phyloP scores from a whole-genome alignment of 1,140 invertebrate species.

The Dreissena rostriformis region DNA sequence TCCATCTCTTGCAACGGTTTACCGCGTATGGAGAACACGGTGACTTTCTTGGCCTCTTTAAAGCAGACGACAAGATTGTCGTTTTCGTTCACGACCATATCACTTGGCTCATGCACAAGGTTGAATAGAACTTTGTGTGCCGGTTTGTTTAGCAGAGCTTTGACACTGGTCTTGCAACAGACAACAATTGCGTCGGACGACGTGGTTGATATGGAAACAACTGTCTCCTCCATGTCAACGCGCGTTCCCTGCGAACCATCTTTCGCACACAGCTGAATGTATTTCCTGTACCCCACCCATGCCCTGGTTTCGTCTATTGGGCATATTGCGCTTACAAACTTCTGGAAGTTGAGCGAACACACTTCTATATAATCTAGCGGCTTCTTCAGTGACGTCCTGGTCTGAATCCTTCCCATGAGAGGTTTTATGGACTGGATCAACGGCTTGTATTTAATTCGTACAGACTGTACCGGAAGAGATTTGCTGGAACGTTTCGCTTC shows the following conservation, averaged over 20 bases:
- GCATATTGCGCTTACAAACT: constrained; percentile 25
- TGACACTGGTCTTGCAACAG: constrained; percentile 33
- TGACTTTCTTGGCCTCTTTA: constrained; percentile 37
- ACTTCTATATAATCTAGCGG: constrained; percentile 26
- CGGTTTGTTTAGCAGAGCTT: constrained; percentile 20
- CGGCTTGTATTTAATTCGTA: constrained; percentile 35
- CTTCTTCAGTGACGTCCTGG: constrained; percentile 18
- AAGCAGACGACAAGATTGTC: constrained; percentile 35
- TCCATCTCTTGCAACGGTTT: constrained; percentile 40
- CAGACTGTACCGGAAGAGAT: constrained; percentile 9
- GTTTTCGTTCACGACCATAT: constrained; percentile 26
- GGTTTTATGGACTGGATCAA: constrained; percentile 8
- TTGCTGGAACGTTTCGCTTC: constrained; percentile 34
- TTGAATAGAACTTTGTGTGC: constrained; percentile 26
- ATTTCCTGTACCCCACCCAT: constrained; percentile 44
- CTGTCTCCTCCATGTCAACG: constrained; percentile 24
- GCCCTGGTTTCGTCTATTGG: constrained; percentile 36
- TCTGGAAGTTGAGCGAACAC: constrained; percentile 9
- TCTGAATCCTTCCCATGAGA: constrained; percentile 19
- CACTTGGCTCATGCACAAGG: constrained; percentile 45
- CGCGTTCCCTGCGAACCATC: constrained; percentile 27
- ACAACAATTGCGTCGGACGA: constrained; percentile 21
- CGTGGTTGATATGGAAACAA: constrained; percentile 12
- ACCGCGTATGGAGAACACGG: constrained; percentile 23
- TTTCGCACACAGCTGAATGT: constrained; percentile 39